A percentile compares a stretch with the other conserved stretches of the same genome.
Evolutionary conservation across 2,888 invertebrate species (phyloP).

Genomic region (Drosophila testacea): DNA sequence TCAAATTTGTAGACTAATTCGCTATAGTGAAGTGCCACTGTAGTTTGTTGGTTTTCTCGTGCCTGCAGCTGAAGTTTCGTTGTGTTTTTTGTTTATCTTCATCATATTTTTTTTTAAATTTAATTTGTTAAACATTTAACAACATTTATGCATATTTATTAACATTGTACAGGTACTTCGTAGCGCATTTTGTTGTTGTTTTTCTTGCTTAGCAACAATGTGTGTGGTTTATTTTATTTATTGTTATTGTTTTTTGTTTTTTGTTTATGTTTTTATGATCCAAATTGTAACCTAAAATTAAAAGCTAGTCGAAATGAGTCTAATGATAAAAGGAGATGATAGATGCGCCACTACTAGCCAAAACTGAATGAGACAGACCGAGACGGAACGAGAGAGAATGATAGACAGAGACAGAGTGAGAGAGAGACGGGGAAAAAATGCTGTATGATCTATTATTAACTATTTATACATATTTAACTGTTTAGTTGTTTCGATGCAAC

Average conservation of each 20-base stretch:
- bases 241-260: not conserved
- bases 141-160: conserved; percentile 52
- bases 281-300: conserved; percentile 57
- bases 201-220: conserved; percentile 45
- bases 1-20: conserved; percentile 8
- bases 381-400: not conserved
- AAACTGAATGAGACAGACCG: conserved; percentile 14
- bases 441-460: conserved; percentile 12
- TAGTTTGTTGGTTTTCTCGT: not conserved
- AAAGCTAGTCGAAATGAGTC: conserved; percentile 44
- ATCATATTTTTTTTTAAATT: not conserved
- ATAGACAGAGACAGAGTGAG: not conserved
- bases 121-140: conserved; percentile 38
- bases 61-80: conserved; percentile 35
- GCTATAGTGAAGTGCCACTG: conserved; percentile 36
- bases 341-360: conserved; percentile 58
- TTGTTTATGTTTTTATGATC: conserved; percentile 3
- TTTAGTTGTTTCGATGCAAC: conserved; percentile 14
- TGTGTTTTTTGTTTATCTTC: not conserved
- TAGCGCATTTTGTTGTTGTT: conserved; percentile 73
- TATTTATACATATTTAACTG: conserved; percentile 6
- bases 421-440: not conserved
- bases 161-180: conserved; percentile 79
- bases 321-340: conserved; percentile 35
- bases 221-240: conserved; percentile 24